These are phyloP conservation scores for Silurus glanis DNA, from an alignment of 2,113 vertebrate species.

Conservation along the genomic window DNA sequence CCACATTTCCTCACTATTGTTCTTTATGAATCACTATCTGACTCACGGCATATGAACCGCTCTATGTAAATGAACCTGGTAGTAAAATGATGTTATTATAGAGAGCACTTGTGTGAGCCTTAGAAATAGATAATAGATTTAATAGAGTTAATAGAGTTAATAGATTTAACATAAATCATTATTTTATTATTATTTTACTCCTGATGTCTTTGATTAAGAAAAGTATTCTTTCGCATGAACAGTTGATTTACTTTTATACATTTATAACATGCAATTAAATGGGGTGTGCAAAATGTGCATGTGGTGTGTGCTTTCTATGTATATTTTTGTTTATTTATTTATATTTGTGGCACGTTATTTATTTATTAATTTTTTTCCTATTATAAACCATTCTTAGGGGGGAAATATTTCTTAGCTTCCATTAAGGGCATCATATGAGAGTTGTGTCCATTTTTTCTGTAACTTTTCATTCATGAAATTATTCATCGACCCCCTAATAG, in stretches of 20 bases:
- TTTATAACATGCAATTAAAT: not conserved
- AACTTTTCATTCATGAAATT: not conserved
- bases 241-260: too few relatives aligned
- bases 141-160: too few relatives aligned
- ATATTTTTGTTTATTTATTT: not conserved
- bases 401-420: not conserved
- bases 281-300: not conserved
- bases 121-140: too few relatives aligned
- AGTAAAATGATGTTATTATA: not conserved
- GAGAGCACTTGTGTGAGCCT: not conserved
- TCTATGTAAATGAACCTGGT: conserved; percentile 13
- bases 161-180: too few relatives aligned
- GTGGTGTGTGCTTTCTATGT: not conserved
- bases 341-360: not conserved
- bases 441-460: not conserved
- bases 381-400: not conserved
- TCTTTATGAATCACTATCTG: conserved; percentile 5
- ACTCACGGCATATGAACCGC: not conserved
- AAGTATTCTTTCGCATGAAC: not conserved
- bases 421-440: not conserved
- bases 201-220: not conserved
- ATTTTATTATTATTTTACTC: not conserved
- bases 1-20: not conserved
- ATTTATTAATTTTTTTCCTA: not conserved
- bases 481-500: not conserved